Evolutionary conservation across 2,797 vertebrate genomes (phyloP), one percentile per base, ranked within the genome.

Genomic region (Pantherophis vulpinus): DNA sequence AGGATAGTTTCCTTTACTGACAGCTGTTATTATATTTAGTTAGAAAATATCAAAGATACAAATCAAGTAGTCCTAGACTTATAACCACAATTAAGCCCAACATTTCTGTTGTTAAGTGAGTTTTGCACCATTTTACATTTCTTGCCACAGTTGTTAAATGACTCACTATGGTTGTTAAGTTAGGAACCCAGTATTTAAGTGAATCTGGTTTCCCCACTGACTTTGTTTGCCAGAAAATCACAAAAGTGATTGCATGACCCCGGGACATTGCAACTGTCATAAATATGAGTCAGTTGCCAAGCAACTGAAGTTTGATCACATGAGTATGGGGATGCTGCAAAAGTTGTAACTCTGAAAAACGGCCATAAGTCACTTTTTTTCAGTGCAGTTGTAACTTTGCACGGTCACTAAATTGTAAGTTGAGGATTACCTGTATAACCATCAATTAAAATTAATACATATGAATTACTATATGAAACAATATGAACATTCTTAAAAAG

Each of bases 401-500:
- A 66, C 0, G 5, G 29, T 66, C 27, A n/a, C 29, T n/a, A 66
- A 66, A 66, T 66, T 13, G 27, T 66, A 66, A n/a, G 63, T n/a
- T 29, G 0, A 66, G 63, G 63, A 14, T 12, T 66, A n/a, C 5
- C 12, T n/a, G 20, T 86, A 3, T 59, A 91, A 51, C 11, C 54
- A 51, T 66, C 59, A 56, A 91, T 58, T 79, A 87, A 87, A 92
- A 37, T 91, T 56, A 42, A 18, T 88, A 14, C 20, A 87, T 87
- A n/a, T 91, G 70, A 94, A 4, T 93, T 37, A 60, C 95, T 3
- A 94, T 97, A 86, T 58, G 54, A 55, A 96, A 86, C 51, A 91
- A 66, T 56, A 37, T 32, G 29, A 63, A 27, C 23, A 66, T 87
- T 92, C 86, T 54, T 27, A 66, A 70, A 70, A 32, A 1, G 14